These are phyloP conservation scores for Chascanopsetta lugubris DNA, from an alignment of 2,113 vertebrate species.

Conservation along the genomic window DNA sequence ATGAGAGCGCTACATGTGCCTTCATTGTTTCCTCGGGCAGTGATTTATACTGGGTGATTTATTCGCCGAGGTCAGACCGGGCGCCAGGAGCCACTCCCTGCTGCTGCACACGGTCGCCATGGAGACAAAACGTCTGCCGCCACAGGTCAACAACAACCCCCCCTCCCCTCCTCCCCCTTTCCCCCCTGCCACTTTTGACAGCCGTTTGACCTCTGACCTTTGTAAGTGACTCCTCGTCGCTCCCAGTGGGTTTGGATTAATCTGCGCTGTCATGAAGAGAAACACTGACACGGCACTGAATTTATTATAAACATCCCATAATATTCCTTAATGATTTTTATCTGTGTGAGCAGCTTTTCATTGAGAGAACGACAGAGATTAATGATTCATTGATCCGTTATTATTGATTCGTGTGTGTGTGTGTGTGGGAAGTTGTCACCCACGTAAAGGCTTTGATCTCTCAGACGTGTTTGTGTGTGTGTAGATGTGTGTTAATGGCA, in stretches of 20 bases:
- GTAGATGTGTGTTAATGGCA: slow-evolving; percentile 11
- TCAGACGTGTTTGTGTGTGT: slow-evolving; percentile 7
- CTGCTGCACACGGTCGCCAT: no score
- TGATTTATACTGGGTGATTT: no score
- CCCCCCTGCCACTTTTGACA: slow-evolving; percentile 21
- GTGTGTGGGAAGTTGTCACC: no score
- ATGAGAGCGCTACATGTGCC: no score
- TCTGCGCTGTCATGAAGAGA: slow-evolving; percentile 21
- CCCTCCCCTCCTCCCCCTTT: no score
- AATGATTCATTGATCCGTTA: neutral
- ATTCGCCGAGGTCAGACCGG: no score
- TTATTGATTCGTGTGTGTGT: neutral
- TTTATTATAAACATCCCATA: neutral
- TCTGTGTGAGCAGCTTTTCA: no score
- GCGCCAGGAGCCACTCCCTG: no score
- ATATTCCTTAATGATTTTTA: no score
- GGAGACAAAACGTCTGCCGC: no score
- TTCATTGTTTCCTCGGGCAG: no score
- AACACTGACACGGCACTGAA: neutral
- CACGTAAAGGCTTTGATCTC: neutral
- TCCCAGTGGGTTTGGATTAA: slow-evolving; percentile 40
- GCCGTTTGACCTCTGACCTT: slow-evolving; percentile 59
- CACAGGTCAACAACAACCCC: no score
- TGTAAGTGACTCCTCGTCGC: slow-evolving; percentile 10
- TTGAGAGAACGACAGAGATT: neutral